Conservation (phyloP, 1,140 invertebrate species). For the Archegozetes longisetosus region DNA sequence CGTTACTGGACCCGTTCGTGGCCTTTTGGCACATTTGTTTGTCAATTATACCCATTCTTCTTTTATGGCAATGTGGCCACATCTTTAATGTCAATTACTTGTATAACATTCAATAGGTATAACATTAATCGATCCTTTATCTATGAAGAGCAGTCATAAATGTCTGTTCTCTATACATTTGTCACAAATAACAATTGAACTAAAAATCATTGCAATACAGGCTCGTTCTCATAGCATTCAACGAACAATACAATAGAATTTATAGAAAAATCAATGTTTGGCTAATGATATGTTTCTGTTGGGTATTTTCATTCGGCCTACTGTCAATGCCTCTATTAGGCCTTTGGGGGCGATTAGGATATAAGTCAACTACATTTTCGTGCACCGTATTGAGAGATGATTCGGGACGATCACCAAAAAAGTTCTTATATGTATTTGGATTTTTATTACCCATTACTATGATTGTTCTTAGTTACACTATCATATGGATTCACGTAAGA, state of each 20-base stretch:
- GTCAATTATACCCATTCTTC: constrained; percentile 66
- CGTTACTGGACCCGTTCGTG: constrained; percentile 64
- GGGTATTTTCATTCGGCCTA: constrained; percentile 46
- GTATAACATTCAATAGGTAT: constrained; percentile 72
- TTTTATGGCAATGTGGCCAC: constrained; percentile 78
- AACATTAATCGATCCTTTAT: constrained; percentile 8
- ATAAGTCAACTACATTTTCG: constrained; percentile 35
- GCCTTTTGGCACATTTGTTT: constrained; percentile 58
- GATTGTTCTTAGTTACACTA: constrained; percentile 65
- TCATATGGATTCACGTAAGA: constrained; percentile 51
- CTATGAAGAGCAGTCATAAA: background rate
- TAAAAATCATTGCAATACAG: constrained; percentile 12
- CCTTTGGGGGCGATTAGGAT: constrained; percentile 62
- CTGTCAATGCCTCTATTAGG: constrained; percentile 56
- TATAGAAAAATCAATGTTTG: constrained; percentile 18
- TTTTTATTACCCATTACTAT: constrained; percentile 62
- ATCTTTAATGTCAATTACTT: constrained; percentile 70
- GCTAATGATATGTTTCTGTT: constrained; percentile 40
- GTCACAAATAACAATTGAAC: background rate
- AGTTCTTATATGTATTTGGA: constrained; percentile 61
- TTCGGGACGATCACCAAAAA: constrained; percentile 56
- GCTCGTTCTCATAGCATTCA: constrained; percentile 20
- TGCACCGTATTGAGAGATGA: constrained; percentile 39
- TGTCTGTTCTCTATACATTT: background rate
- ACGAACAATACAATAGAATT: constrained; percentile 18